These are phyloP conservation scores for Drosophila limbata DNA, from an alignment of 2,888 invertebrate genomes.

Conservation along the genomic window DNA sequence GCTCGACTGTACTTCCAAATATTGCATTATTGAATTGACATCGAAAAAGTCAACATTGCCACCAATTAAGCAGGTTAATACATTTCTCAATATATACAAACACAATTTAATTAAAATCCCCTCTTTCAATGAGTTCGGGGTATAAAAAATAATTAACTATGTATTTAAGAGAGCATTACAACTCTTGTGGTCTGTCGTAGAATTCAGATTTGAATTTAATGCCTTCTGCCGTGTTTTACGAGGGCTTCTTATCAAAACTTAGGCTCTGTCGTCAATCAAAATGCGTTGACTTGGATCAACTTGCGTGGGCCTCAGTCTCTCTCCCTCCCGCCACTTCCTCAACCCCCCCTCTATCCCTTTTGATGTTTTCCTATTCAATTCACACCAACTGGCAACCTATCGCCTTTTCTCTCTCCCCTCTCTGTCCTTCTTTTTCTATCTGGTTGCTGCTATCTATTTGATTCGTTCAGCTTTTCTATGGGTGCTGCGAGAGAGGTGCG, in stretches of 20 bases:
- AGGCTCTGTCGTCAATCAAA: conserved; percentile 68
- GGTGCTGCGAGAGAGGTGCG: conserved; percentile 52
- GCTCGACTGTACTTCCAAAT: no score
- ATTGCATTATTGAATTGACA: no score
- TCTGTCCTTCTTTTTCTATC: conserved; percentile 6
- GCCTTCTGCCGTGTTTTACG: conserved; percentile 50
- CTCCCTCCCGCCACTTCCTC: background rate
- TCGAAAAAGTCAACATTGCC: no score
- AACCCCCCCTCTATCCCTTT: background rate
- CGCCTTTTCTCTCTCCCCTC: background rate
- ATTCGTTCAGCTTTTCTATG: conserved; percentile 32
- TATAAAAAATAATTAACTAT: conserved; percentile 16
- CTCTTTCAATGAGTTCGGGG: background rate
- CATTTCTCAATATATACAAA: no score
- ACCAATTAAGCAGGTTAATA: no score
- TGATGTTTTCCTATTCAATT: conserved; percentile 6
- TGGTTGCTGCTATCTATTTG: conserved; percentile 19
- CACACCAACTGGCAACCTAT: conserved; percentile 21
- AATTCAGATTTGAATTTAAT: conserved; percentile 18
- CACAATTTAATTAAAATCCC: background rate
- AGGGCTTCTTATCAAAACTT: conserved; percentile 60
- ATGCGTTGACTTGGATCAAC: conserved; percentile 42
- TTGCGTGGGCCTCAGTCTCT: conserved; percentile 48
- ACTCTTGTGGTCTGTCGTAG: background rate
- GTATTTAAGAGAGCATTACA: conserved; percentile 15